These are phyloP conservation scores for Hybos culiciformis DNA, from an alignment of 2,888 invertebrate species.

Conservation along the genomic window DNA sequence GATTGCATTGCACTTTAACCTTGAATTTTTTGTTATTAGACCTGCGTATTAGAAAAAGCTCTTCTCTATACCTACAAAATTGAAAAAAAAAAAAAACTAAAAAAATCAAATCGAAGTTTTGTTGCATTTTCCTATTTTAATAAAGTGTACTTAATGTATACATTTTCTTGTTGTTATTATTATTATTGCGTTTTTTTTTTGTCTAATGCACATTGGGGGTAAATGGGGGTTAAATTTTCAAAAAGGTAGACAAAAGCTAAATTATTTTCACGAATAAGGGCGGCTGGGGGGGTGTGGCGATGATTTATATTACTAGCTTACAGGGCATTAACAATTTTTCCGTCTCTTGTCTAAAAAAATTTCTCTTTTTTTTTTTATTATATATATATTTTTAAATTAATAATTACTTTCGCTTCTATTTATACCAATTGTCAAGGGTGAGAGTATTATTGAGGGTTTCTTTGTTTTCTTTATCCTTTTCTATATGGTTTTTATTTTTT, in stretches of 20 bases:
- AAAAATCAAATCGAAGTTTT: neutral
- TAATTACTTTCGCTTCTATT: neutral
- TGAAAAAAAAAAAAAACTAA: neutral
- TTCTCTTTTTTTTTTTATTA: neutral
- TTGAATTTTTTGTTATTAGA: conserved; percentile 26
- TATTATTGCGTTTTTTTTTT: neutral
- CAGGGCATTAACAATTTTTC: too few relatives aligned
- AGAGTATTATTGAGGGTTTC: too few relatives aligned
- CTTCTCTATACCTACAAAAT: neutral
- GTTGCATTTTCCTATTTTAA: neutral
- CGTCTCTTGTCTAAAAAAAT: too few relatives aligned
- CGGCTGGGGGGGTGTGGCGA: too few relatives aligned
- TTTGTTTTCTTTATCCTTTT: too few relatives aligned
- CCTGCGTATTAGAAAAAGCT: conserved; percentile 2
- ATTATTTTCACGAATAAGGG: too few relatives aligned
- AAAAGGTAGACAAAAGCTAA: too few relatives aligned
- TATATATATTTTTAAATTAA: neutral
- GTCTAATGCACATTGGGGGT: neutral
- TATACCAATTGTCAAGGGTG: too few relatives aligned
- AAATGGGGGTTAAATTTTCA: too few relatives aligned
- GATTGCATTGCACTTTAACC: conserved; percentile 37
- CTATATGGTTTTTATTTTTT: too few relatives aligned
- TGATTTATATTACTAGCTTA: too few relatives aligned
- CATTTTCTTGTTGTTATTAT: neutral
- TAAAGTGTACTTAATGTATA: neutral